These are phyloP conservation scores for Arctia plantaginis DNA, from an alignment of 2,888 invertebrate genomes.

Conservation along the genomic window DNA sequence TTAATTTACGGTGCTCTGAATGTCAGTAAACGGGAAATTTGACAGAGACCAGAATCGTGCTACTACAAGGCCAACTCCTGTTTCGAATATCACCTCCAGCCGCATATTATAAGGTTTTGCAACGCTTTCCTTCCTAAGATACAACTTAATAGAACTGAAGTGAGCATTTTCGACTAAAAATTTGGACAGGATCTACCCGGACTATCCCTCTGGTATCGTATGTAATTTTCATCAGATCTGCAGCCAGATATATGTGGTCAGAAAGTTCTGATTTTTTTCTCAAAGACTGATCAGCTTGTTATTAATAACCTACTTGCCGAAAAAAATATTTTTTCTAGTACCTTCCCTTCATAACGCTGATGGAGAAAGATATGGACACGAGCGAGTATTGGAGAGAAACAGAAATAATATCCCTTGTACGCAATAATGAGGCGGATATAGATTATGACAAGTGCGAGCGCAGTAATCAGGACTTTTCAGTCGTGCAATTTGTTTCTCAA, in stretches of 20 bases:
- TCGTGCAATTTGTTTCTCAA: constrained; percentile 60
- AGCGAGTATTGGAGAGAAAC: constrained; percentile 82
- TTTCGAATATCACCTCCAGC: background rate
- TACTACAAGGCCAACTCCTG: background rate
- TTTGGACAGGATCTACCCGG: background rate
- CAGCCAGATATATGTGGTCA: background rate
- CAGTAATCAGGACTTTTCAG: constrained; percentile 42
- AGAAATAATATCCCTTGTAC: constrained; percentile 73
- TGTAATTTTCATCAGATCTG: background rate
- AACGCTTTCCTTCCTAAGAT: background rate
- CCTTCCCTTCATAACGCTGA: constrained; percentile 73
- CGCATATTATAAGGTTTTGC: constrained; percentile 4
- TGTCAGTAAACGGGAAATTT: background rate
- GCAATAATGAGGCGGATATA: constrained; percentile 62
- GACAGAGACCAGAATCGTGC: background rate
- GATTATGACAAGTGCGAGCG: constrained; percentile 72
- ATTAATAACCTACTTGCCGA: background rate
- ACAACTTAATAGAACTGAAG: constrained; percentile 2
- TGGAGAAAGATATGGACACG: constrained; percentile 71
- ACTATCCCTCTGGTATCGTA: background rate
- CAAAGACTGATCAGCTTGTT: background rate
- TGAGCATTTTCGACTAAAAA: background rate
- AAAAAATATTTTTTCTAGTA: constrained; percentile 60
- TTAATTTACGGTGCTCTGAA: background rate
- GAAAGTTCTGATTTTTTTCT: background rate